These are phyloP conservation scores for Brachyptera putata DNA, from an alignment of 2,888 invertebrate genomes.

Conservation along the genomic window DNA sequence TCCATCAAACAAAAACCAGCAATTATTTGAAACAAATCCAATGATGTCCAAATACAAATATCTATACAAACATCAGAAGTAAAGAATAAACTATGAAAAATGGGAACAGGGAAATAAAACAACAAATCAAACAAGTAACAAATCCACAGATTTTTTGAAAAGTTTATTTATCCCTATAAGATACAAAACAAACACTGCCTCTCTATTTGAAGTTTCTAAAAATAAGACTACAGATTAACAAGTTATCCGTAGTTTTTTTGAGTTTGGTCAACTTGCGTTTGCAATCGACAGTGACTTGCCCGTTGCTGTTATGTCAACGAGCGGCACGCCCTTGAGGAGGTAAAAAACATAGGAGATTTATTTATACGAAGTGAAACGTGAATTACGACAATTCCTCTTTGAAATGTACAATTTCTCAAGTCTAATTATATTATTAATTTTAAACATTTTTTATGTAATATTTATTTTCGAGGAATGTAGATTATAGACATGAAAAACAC, in stretches of 20 bases:
- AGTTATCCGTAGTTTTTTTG: slow-evolving; percentile 43
- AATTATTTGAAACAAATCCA: too few species aligned
- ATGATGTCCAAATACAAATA: too few species aligned
- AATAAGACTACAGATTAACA: slow-evolving; percentile 55
- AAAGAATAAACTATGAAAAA: too few species aligned
- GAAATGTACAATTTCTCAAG: slow-evolving; percentile 17
- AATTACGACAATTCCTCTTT: neutral
- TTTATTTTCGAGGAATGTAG: slow-evolving; percentile 33
- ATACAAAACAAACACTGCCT: slow-evolving; percentile 60
- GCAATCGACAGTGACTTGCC: too few species aligned
- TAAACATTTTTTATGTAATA: slow-evolving; percentile 13
- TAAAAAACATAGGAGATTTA: too few species aligned
- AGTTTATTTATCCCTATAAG: slow-evolving; percentile 59
- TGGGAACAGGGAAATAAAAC: too few species aligned
- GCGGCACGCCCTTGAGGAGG: too few species aligned
- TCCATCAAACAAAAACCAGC: too few species aligned
- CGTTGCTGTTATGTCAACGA: too few species aligned
- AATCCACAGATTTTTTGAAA: slow-evolving; percentile 46
- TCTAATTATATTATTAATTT: slow-evolving; percentile 20
- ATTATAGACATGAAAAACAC: slow-evolving; percentile 32
- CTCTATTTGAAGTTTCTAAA: slow-evolving; percentile 48
- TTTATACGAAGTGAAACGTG: too few species aligned
- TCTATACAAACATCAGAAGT: too few species aligned
- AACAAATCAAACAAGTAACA: neutral
- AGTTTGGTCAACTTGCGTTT: slow-evolving; percentile 40